These are phyloP conservation scores for Malurus splendens DNA, from an alignment of 2,797 vertebrate species.

Conservation along the genomic window DNA sequence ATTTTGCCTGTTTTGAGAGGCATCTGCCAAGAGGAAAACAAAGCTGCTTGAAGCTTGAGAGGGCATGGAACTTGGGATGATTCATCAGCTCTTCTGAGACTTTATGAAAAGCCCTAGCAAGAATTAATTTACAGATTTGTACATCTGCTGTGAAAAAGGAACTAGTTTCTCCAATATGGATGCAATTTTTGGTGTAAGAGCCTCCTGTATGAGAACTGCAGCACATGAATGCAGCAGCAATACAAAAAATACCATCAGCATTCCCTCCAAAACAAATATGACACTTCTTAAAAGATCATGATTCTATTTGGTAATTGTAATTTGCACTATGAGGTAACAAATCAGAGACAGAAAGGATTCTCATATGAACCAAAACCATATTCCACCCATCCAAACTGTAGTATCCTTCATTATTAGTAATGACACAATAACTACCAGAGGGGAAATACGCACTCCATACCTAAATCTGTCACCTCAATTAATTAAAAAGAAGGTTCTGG, in stretches of 20 bases:
- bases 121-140: neutral
- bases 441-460: conserved; percentile 82
- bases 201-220: neutral
- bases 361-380: conserved; percentile 64
- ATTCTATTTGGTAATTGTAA: neutral
- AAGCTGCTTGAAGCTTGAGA: neutral
- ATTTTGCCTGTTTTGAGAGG: neutral
- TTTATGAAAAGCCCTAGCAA: neutral
- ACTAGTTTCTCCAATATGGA: neutral
- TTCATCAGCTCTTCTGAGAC: neutral
- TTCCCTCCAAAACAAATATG: neutral
- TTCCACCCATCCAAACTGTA: conserved; percentile 78
- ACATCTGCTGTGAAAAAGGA: neutral
- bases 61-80: neutral
- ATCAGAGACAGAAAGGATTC: conserved; percentile 58
- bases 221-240: neutral
- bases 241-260: neutral
- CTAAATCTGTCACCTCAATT: conserved; percentile 85
- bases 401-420: conserved; percentile 86
- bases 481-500: conserved; percentile 88
- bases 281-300: neutral
- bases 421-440: conserved; percentile 77
- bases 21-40: conserved; percentile 1
- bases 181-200: neutral
- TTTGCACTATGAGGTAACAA: neutral